These are phyloP conservation scores for Mus spretus DNA, from an alignment of 2,797 vertebrate genomes.

Conservation along the genomic window DNA sequence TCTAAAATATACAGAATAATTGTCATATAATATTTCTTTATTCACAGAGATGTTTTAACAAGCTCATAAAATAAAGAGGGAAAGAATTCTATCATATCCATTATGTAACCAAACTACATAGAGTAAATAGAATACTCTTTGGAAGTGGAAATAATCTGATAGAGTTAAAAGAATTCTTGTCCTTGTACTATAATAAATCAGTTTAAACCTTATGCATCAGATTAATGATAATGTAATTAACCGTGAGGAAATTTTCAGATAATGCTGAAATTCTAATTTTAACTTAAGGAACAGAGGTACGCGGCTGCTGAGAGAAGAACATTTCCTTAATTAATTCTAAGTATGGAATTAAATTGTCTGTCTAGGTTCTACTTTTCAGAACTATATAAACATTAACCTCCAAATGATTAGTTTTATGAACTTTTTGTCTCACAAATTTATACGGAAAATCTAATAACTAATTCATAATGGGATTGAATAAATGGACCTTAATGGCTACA, in stretches of 20 bases:
- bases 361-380: constrained; percentile 64
- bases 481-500: constrained; percentile 53
- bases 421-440: constrained; percentile 53
- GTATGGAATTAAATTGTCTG: constrained; percentile 46
- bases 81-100: constrained; percentile 25
- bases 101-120: constrained; percentile 54
- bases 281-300: constrained; percentile 53
- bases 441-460: constrained; percentile 68
- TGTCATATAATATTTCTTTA: constrained; percentile 37
- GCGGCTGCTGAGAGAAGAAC: neutral
- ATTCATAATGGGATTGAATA: constrained; percentile 70
- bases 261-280: constrained; percentile 63
- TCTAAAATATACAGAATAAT: constrained; percentile 72
- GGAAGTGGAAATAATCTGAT: constrained; percentile 37
- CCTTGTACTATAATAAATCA: constrained; percentile 49
- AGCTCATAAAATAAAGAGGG: neutral
- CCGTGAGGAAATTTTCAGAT: constrained; percentile 47
- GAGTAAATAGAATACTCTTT: constrained; percentile 32
- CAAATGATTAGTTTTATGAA: constrained; percentile 68
- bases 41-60: constrained; percentile 12
- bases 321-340: constrained; percentile 66
- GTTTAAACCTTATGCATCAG: constrained; percentile 41
- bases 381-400: constrained; percentile 66
- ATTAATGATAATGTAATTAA: constrained; percentile 69
- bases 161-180: constrained; percentile 57